Percentiles rank a stretch among this genome's conserved stretches.
Conservation (phyloP, 2,113 vertebrate genomes). For the Greenwoodochromis staneri region DNA sequence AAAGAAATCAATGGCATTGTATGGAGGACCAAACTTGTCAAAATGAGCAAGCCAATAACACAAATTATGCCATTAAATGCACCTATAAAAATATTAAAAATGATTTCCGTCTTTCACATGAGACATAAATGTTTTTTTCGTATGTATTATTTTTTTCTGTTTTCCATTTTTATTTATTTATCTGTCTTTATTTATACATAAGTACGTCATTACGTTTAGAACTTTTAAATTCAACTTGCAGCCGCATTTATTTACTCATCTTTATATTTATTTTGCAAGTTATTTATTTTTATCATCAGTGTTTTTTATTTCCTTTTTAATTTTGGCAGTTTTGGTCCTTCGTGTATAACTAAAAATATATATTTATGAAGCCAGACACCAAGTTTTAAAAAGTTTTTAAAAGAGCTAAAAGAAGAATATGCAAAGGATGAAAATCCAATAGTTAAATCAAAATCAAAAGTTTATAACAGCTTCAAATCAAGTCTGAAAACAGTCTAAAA, state of each 20-base stretch:
- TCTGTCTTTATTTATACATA: background rate
- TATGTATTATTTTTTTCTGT: background rate
- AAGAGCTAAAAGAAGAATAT: background rate
- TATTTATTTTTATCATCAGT: background rate
- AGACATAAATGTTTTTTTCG: background rate
- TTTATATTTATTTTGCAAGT: background rate
- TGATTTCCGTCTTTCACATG: background rate
- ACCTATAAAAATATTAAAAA: background rate
- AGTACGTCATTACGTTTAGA: background rate
- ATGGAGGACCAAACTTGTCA: background rate
- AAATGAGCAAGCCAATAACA: background rate
- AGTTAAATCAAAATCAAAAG: background rate
- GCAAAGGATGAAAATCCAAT: background rate
- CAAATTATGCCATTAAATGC: background rate
- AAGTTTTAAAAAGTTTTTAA: background rate
- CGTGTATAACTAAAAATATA: background rate
- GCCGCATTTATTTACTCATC: background rate
- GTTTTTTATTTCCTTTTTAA: background rate
- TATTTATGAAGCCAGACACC: background rate
- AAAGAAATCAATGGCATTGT: background rate
- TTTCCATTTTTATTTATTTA: background rate
- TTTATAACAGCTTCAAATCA: background rate
- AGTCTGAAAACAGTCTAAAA: background rate
- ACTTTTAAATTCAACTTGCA: background rate
- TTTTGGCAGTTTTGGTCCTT: background rate